Evolutionary conservation across 2,797 vertebrate genomes (phyloP).

Genomic region (Heterohyrax brucei): DNA sequence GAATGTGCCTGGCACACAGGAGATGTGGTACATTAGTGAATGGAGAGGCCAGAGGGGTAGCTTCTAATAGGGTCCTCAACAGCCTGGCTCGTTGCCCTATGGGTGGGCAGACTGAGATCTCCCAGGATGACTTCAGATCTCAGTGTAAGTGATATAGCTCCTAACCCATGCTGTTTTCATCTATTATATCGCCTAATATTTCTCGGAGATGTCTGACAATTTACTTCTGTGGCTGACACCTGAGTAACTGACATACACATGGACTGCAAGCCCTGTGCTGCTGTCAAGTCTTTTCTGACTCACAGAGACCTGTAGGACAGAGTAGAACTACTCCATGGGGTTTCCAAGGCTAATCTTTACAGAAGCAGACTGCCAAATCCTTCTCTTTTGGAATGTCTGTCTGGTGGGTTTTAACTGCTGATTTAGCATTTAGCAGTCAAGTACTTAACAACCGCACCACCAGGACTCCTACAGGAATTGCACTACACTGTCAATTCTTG

Average conservation of each 20-base stretch:
- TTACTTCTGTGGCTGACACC: neutral
- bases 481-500: neutral
- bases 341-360: too few species aligned
- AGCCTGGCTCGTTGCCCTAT: neutral
- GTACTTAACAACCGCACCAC: too few species aligned
- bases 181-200: neutral
- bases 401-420: too few species aligned
- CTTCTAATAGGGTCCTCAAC: fast-evolving
- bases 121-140: neutral
- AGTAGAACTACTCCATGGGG: too few species aligned
- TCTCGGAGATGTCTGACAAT: neutral
- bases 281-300: too few species aligned
- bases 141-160: fast-evolving
- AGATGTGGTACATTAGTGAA: fast-evolving
- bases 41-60: neutral
- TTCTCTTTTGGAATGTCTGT: too few species aligned
- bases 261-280: too few species aligned
- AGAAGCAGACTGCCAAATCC: too few species aligned
- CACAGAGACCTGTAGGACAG: too few species aligned
- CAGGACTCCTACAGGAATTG: too few species aligned
- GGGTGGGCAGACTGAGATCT: neutral
- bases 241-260: neutral
- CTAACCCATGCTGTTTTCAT: fast-evolving
- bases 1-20: neutral
- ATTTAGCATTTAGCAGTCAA: too few species aligned